Conservation (phyloP, 1,140 invertebrate species). For the Araneus ventricosus region DNA sequence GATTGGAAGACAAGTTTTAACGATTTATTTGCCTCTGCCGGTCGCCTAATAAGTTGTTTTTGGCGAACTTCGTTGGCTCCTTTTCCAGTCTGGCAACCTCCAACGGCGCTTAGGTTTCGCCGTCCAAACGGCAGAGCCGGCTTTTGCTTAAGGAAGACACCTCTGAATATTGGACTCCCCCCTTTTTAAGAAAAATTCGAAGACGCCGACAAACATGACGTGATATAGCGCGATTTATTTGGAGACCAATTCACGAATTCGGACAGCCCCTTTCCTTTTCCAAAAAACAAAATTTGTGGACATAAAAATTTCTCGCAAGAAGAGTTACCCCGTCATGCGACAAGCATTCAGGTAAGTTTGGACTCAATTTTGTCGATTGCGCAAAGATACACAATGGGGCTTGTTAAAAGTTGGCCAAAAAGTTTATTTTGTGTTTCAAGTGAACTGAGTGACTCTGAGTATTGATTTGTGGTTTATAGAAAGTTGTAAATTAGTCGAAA, state of each 20-base stretch:
- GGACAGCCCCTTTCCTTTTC: constrained; percentile 12
- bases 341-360: constrained; percentile 56
- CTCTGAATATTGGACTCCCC: constrained; percentile 59
- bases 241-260: neutral
- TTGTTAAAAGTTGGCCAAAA: neutral
- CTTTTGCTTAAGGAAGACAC: constrained; percentile 51
- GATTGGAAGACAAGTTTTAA: constrained; percentile 51
- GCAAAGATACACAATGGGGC: neutral
- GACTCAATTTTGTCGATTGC: constrained; percentile 34
- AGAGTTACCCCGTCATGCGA: constrained; percentile 7
- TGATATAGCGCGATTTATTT: constrained; percentile 60
- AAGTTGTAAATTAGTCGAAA: too few relatives aligned
- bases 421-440: constrained; percentile 1
- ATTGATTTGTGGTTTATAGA: too few relatives aligned
- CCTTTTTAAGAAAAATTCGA: constrained; percentile 46
- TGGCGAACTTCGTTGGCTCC: constrained; percentile 52
- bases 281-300: neutral
- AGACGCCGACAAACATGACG: constrained; percentile 65
- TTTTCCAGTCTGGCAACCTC: constrained; percentile 55
- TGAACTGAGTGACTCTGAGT: neutral
- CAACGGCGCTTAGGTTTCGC: constrained; percentile 65
- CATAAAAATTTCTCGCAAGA: neutral
- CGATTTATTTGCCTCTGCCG: constrained; percentile 35
- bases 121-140: constrained; percentile 63
- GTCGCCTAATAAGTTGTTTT: constrained; percentile 51